Evolutionary conservation across 2,888 invertebrate species (phyloP).

Genomic region (Thereva unica): DNA sequence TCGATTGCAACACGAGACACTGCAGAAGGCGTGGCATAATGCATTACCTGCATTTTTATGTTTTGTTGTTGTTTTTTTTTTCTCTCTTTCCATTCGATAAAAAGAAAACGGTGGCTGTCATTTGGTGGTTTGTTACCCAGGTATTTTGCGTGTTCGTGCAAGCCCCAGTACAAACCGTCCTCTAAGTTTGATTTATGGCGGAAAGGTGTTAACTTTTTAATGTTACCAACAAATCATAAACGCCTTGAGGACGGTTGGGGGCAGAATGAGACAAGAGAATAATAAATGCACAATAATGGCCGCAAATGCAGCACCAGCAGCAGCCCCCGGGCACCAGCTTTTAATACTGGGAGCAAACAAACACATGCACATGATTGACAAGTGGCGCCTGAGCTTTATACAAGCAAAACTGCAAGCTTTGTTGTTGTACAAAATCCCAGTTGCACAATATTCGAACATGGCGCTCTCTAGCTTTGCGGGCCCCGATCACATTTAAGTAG

Average conservation of each 20-base stretch:
- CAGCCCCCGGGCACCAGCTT: too few species aligned
- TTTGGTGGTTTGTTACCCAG: conserved; percentile 4
- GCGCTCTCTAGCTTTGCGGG: conserved; percentile 10
- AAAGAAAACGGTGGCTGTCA: conserved; percentile 12
- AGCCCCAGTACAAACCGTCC: conserved; percentile 11
- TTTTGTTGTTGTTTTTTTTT: too few species aligned
- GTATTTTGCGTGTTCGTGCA: background rate
- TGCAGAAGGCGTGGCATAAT: conserved; percentile 25
- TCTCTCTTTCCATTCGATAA: background rate
- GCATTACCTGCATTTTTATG: conserved; percentile 17
- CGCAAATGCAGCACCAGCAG: background rate
- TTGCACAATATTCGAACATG: conserved; percentile 6
- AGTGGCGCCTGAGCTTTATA: conserved; percentile 25
- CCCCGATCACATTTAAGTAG: background rate
- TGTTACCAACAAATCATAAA: conserved; percentile 14
- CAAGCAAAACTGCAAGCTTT: background rate
- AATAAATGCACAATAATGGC: conserved; percentile 29
- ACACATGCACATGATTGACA: conserved; percentile 28
- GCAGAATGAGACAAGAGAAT: background rate
- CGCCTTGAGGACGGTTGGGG: conserved; percentile 1
- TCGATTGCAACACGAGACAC: conserved; percentile 30
- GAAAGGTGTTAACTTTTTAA: conserved; percentile 22
- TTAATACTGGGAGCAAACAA: conserved; percentile 5
- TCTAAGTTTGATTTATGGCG: conserved; percentile 15
- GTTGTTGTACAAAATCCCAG: background rate